These are phyloP conservation scores for Torymus auratus DNA, from an alignment of 2,888 invertebrate species.

Conservation along the genomic window DNA sequence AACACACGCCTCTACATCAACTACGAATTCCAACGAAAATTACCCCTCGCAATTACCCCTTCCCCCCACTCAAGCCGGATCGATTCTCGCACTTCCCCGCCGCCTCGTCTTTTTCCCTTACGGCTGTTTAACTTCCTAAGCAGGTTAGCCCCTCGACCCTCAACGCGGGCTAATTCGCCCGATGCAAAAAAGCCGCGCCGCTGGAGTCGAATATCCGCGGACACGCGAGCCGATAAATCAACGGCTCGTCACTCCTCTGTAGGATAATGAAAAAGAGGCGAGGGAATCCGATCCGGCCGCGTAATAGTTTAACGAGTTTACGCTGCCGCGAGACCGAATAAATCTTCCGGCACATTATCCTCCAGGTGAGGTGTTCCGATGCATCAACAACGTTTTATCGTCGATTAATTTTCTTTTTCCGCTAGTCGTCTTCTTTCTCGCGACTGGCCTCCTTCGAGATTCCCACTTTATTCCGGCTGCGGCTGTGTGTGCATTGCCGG, in stretches of 20 bases:
- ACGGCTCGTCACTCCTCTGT: constrained; percentile 27
- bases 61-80: too few relatives aligned
- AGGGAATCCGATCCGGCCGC: constrained; percentile 36
- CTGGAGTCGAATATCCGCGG: background rate
- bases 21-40: too few relatives aligned
- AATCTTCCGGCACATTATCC: constrained; percentile 51
- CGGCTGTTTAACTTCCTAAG: constrained; percentile 22
- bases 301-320: constrained; percentile 55
- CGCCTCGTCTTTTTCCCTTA: background rate
- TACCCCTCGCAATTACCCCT: too few relatives aligned
- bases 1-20: too few relatives aligned
- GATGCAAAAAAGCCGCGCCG: background rate
- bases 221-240: constrained; percentile 49
- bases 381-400: constrained; percentile 48
- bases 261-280: background rate
- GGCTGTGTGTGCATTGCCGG: background rate
- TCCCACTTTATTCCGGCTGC: background rate
- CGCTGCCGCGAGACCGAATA: constrained; percentile 29
- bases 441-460: background rate
- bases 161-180: constrained; percentile 9
- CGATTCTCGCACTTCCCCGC: too few relatives aligned
- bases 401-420: constrained; percentile 22
- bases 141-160: background rate
- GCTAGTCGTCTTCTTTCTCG: background rate
- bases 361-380: constrained; percentile 32